Evolutionary conservation across 1,140 invertebrate genomes (phyloP), one percentile per base, ranked within the genome.

Genomic region (Bombus balteatus): DNA sequence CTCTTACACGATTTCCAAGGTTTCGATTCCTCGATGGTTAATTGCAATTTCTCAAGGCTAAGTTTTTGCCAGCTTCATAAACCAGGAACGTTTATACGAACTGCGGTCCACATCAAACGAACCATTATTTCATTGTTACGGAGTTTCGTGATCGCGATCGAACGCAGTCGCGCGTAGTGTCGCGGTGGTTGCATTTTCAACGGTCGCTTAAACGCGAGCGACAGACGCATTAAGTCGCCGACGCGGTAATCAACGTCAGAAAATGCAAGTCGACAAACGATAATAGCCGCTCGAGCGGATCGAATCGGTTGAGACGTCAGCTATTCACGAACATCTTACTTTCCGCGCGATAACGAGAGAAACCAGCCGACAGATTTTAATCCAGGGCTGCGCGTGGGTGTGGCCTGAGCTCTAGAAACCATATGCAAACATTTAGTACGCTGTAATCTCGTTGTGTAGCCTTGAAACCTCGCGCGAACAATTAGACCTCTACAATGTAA

Each of bases 321-420:
- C 41, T 25, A 41, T 78, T 78, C 82, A 18, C 65, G 47, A 83
- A 83, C 82, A 71, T 83, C 82, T 83, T 83, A 83, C 59, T 83
- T 70, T 34, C 65, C 82, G 28, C 59, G 73, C 59, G 81, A 77
- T 70, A 59, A 59, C 71, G 41, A 13, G 15, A 70, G 81, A 68
- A 32, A 68, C 43, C 3, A 22, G 32, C 18, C 28, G 80, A 82
- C 71, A 47, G 81, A 83, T 76, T 53, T 47, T 53, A 68, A 83
- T 68, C 66, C 81, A 32, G 15, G 3, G 41, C 22, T 74, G 3
- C 41, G 34, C 68, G 77, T 79, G 32, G 39, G 41, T 65, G 62
- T 34, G 62, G 39, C 12, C 25, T 13, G 4, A 12, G 22, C 25
- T 15, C 18, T n/a, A 62, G 28, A 41, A 62, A 62, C 75, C 47